Percentiles rank a stretch among this genome's conserved stretches.
These are phyloP conservation scores for Drosophila putrida DNA, from an alignment of 2,888 invertebrate species.

Conservation along the genomic window DNA sequence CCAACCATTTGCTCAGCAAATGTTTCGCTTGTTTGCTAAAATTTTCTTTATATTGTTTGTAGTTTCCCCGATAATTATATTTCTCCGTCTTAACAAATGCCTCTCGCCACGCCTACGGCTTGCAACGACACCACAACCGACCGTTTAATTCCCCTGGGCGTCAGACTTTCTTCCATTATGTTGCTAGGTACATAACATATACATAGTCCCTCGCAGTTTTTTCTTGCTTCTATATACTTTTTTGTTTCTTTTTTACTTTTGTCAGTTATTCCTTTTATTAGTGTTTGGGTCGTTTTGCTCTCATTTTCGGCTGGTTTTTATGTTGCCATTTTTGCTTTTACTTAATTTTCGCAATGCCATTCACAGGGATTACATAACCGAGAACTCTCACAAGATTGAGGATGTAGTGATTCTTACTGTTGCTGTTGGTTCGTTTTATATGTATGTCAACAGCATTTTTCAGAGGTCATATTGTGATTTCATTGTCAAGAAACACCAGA, in stretches of 20 bases:
- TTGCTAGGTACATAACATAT: slow-evolving; percentile 12
- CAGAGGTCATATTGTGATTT: slow-evolving; percentile 34
- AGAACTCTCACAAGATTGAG: slow-evolving; percentile 43
- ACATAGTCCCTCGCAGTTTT: slow-evolving; percentile 3
- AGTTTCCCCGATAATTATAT: slow-evolving; percentile 49
- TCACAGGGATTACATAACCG: slow-evolving; percentile 49
- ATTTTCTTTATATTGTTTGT: slow-evolving; percentile 43
- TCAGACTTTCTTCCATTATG: slow-evolving; percentile 22
- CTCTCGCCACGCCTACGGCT: neutral
- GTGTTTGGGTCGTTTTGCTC: slow-evolving; percentile 36
- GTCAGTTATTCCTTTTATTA: slow-evolving; percentile 40
- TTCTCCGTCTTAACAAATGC: slow-evolving; percentile 2
- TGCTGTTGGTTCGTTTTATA: slow-evolving; percentile 15
- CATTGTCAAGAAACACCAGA: slow-evolving; percentile 17
- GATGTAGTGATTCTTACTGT: slow-evolving; percentile 19
- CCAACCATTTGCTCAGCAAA: slow-evolving; percentile 32
- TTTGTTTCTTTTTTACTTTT: slow-evolving; percentile 18
- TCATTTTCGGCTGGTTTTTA: slow-evolving; percentile 49
- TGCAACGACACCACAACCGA: slow-evolving; percentile 3
- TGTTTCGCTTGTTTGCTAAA: slow-evolving; percentile 31
- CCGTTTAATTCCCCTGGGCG: slow-evolving; percentile 62
- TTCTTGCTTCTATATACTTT: slow-evolving; percentile 12
- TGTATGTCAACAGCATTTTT: slow-evolving; percentile 38
- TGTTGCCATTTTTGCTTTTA: slow-evolving; percentile 40
- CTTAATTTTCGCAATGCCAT: slow-evolving; percentile 58